Evolutionary conservation across 2,888 invertebrate species (phyloP), one percentile per base, ranked within the genome.

Genomic region (Morinoia aosen): DNA sequence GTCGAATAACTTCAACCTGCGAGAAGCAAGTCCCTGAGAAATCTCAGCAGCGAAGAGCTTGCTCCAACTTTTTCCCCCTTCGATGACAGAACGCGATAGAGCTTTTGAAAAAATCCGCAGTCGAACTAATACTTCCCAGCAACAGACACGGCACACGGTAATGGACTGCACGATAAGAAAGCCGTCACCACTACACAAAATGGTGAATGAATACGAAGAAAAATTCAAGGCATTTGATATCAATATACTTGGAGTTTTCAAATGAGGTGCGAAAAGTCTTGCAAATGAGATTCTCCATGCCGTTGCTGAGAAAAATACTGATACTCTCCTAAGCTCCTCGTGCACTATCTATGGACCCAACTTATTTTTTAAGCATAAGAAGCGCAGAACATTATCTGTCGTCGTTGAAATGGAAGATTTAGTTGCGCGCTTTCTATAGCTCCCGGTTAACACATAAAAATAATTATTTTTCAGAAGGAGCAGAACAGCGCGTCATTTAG

Each of bases 11-110:
- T 91, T 57, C 33, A 57, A 91, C 57, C 57, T 57, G 64, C 57
- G 91, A 10, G 91, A 91, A 39, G 91, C 57, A 91, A 91, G 91
- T 91, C 57, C 91, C 91, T 39, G 57, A 8, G 91, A 57, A 90
- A 90, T 90, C 90, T 90, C 48, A 48, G 90, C 90, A 90, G 90
- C 16, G 48, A 90, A 90, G 40, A 40, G 39, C 14, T 90, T 90
- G 40, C 90, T 48, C 39, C 90, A 39, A 90, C 90, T 90, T 90
- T 90, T 90, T 64, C 64, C 12, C 11, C 90, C 48, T 90, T 90
- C 90, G 90, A 90, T 90, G 90, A 90, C 90, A 40, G 90, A 90
- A 90, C 39, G 64, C 64, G 90, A 90, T 90, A 48, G 16, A 90
- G 90, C 90, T 90, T 48, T 90, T 90, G 48, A 40, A 90, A 90